These are phyloP conservation scores for Caenorhabditis latens DNA, from an alignment of 1,140 invertebrate species.

Conservation along the genomic window DNA sequence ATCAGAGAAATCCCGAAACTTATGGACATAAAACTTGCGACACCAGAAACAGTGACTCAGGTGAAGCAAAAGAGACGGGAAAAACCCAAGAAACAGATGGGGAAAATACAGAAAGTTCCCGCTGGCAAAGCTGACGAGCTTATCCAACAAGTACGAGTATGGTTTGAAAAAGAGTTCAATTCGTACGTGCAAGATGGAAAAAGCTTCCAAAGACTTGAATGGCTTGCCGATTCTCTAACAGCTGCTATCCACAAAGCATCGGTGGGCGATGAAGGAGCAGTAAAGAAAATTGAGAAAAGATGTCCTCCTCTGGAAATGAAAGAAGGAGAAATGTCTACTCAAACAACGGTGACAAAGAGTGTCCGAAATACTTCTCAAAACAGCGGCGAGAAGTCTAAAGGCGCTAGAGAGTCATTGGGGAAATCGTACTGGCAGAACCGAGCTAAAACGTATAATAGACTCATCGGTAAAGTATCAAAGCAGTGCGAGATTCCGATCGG, in stretches of 20 bases:
- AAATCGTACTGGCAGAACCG: background rate
- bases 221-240: background rate
- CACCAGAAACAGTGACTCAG: background rate
- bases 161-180: background rate
- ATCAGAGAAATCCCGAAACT: too few relatives aligned
- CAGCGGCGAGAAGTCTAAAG: background rate
- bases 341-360: background rate
- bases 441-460: background rate
- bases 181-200: background rate
- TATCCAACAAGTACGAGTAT: background rate
- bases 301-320: background rate
- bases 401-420: background rate
- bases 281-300: background rate
- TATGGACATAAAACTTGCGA: background rate
- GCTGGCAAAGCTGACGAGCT: background rate
- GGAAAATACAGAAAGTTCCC: background rate
- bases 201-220: constrained; percentile 2
- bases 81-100: background rate
- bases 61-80: background rate
- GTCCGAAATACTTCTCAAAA: background rate
- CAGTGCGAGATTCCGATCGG: background rate
- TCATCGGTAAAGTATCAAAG: background rate
- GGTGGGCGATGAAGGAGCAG: background rate
- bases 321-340: background rate
- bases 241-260: background rate